These are phyloP conservation scores for Euspilapteryx auroguttella DNA, from an alignment of 2,888 invertebrate genomes.

Conservation along the genomic window DNA sequence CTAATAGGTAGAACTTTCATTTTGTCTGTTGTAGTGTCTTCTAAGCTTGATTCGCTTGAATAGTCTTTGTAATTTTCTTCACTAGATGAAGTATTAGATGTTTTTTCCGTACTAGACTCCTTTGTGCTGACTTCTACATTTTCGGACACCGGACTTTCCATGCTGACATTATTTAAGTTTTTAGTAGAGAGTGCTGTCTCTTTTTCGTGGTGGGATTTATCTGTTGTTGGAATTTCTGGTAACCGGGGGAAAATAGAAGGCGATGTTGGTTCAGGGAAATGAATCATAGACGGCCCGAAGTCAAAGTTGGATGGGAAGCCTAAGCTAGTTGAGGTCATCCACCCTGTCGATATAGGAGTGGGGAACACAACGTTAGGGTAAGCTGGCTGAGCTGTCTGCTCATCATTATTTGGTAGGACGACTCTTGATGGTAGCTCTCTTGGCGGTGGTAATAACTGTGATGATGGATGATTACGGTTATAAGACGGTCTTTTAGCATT, in stretches of 20 bases:
- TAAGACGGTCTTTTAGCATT: slow-evolving; percentile 32
- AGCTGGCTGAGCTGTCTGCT: slow-evolving; percentile 12
- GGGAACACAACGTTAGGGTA: slow-evolving; percentile 37
- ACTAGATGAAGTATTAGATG: slow-evolving; percentile 12
- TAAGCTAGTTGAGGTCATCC: slow-evolving; percentile 43
- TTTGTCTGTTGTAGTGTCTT: slow-evolving; percentile 25
- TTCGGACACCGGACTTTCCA: slow-evolving; percentile 28
- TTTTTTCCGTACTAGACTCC: slow-evolving; percentile 15
- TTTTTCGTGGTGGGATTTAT: slow-evolving; percentile 7
- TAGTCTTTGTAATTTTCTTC: slow-evolving; percentile 15
- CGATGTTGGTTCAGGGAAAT: slow-evolving; percentile 20
- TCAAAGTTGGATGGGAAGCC: slow-evolving; percentile 43
- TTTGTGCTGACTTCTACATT: slow-evolving; percentile 9
- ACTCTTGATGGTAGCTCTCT: slow-evolving; percentile 22
- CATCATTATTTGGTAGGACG: slow-evolving; percentile 15
- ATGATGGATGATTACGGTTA: slow-evolving; percentile 38
- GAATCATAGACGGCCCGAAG: slow-evolving; percentile 32
- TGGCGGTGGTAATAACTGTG: slow-evolving; percentile 37
- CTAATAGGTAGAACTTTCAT: slow-evolving; percentile 23
- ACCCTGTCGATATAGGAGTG: slow-evolving; percentile 39
- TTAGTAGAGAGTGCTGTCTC: background rate
- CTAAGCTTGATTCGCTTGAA: slow-evolving; percentile 22
- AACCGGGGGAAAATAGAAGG: slow-evolving; percentile 16
- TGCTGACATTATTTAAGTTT: background rate
- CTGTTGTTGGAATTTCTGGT: slow-evolving; percentile 11